Conservation (phyloP, 2,888 invertebrate genomes). For the Thymelicus lineola region DNA sequence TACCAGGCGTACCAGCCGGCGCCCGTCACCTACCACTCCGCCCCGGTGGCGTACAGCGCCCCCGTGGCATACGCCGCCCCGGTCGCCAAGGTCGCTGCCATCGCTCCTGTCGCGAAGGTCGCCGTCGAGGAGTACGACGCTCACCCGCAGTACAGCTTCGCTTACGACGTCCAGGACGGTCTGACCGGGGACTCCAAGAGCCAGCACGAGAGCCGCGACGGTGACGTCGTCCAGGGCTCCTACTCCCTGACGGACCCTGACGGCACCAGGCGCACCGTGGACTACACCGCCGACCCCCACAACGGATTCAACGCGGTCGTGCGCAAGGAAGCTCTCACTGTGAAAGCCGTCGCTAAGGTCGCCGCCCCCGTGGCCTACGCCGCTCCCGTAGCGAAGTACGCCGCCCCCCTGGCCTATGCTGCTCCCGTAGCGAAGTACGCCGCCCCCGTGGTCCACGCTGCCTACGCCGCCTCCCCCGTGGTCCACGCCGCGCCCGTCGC, state of each 20-base stretch:
- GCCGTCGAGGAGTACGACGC: constrained; percentile 65
- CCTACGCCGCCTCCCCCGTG: constrained; percentile 50
- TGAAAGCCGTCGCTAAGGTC: constrained; percentile 50
- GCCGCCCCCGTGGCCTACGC: constrained; percentile 54
- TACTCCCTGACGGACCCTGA: constrained; percentile 74
- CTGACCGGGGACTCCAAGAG: constrained; percentile 72
- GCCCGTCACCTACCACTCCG: constrained; percentile 48
- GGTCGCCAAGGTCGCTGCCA: constrained; percentile 50
- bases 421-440: constrained; percentile 53
- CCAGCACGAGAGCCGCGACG: constrained; percentile 69
- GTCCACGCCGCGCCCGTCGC: constrained; percentile 57
- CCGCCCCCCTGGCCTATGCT: constrained; percentile 46
- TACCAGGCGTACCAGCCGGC: constrained; percentile 48
- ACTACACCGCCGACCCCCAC: constrained; percentile 72
- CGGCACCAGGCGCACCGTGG: constrained; percentile 71
- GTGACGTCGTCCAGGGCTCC: constrained; percentile 73
- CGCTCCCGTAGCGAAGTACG: constrained; percentile 43
- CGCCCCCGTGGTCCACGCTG: constrained; percentile 49
- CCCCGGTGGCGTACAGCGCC: constrained; percentile 50
- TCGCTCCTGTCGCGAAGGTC: constrained; percentile 86
- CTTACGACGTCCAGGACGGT: constrained; percentile 71
- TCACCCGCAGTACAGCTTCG: constrained; percentile 81
- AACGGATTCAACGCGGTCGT: constrained; percentile 77
- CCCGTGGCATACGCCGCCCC: constrained; percentile 54
- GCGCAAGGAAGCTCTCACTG: constrained; percentile 65